Percentiles rank a stretch among this genome's conserved stretches.
Evolutionary conservation across 2,888 invertebrate genomes (phyloP).

Genomic region (Galerucella pusilla): DNA sequence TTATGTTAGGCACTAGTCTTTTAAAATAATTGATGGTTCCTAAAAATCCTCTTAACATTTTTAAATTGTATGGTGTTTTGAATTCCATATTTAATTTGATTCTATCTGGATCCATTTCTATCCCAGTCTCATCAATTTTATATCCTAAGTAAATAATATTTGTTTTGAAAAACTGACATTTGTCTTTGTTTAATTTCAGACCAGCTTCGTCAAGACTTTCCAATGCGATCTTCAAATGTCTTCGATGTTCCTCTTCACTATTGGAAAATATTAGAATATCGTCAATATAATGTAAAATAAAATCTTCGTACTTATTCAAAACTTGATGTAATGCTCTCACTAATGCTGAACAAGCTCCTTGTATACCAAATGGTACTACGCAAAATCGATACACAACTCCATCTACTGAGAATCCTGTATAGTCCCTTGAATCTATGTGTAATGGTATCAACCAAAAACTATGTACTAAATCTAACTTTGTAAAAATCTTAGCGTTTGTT

Average conservation of each 20-base stretch:
- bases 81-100: constrained; percentile 48
- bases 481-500: constrained; percentile 23
- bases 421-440: constrained; percentile 37
- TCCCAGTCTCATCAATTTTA: constrained; percentile 40
- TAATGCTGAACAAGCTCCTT: constrained; percentile 45
- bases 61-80: constrained; percentile 48
- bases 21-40: constrained; percentile 41
- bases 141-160: constrained; percentile 54
- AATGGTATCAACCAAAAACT: constrained; percentile 40
- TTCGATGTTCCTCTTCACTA: constrained; percentile 17
- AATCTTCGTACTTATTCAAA: constrained; percentile 28
- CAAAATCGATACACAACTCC: constrained; percentile 46
- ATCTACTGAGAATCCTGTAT: constrained; percentile 51
- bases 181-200: constrained; percentile 54
- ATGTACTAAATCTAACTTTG: constrained; percentile 32
- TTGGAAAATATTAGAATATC: constrained; percentile 37
- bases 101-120: too few species aligned
- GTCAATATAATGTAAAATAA: constrained; percentile 36
- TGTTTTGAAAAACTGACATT: constrained; percentile 51
- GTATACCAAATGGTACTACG: constrained; percentile 52
- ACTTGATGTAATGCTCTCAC: constrained; percentile 27
- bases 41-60: constrained; percentile 53
- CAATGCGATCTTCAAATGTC: constrained; percentile 42
- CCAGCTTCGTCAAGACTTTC: constrained; percentile 46
- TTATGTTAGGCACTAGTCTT: constrained; percentile 5